phyloP scores from a whole-genome alignment of 1,140 invertebrate species.

The Uloborus diversus region DNA sequence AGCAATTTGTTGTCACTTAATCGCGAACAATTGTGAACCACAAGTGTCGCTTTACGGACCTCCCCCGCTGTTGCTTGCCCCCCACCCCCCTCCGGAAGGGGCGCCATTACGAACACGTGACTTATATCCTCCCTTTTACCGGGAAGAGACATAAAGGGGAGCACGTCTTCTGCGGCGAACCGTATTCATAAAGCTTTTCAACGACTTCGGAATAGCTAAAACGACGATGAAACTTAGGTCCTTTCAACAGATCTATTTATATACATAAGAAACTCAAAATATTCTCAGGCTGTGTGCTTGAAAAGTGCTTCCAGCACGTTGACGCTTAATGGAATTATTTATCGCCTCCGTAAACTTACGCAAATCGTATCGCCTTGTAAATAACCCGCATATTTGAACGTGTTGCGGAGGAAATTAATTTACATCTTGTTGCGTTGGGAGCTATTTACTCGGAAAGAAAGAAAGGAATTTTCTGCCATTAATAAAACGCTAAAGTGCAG shows the following conservation, averaged over 20 bases:
- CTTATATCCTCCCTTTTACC: conserved; percentile 17
- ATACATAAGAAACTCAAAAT: conserved; percentile 38
- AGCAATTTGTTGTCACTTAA: conserved; percentile 53
- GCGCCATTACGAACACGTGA: conserved; percentile 39
- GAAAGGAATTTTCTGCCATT: conserved; percentile 24
- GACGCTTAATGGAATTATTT: conserved; percentile 49
- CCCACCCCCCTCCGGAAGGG: too few relatives aligned
- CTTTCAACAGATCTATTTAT: conserved; percentile 37
- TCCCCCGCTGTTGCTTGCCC: too few relatives aligned
- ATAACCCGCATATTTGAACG: not conserved
- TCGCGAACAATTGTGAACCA: conserved; percentile 40
- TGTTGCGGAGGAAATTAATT: conserved; percentile 26
- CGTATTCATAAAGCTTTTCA: conserved; percentile 23
- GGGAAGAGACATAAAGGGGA: conserved; percentile 24
- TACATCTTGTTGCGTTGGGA: conserved; percentile 38
- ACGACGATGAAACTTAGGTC: not conserved
- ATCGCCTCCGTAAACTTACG: conserved; percentile 14
- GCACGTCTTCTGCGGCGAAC: conserved; percentile 19
- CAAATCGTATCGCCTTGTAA: not conserved
- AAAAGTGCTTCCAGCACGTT: conserved; percentile 15
- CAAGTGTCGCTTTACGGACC: not conserved
- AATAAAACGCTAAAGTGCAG: conserved; percentile 26
- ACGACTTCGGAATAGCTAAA: conserved; percentile 33
- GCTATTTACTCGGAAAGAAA: conserved; percentile 23
- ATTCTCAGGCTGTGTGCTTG: conserved; percentile 18